Conservation (phyloP, 2,113 vertebrate species). For the Caranx melampygus region DNA sequence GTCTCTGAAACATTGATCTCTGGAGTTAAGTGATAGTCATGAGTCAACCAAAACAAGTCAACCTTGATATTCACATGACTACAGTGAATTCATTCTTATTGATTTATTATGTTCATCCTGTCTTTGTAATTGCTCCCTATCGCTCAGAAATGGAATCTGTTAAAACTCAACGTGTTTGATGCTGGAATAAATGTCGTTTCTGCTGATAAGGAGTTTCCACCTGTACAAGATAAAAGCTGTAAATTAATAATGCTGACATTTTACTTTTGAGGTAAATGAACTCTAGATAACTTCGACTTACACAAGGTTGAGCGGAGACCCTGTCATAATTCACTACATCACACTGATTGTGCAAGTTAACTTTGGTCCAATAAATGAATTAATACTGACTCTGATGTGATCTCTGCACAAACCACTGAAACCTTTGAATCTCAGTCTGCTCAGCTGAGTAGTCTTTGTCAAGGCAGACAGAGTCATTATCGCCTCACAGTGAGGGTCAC, state of each 20-base stretch:
- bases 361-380: constrained; percentile 4
- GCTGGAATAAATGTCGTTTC: not conserved
- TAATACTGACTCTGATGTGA: not conserved
- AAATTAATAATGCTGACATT: constrained; percentile 9
- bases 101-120: not conserved
- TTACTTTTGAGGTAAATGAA: constrained; percentile 21
- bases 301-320: not conserved
- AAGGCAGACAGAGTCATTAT: constrained; percentile 14
- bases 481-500: not conserved
- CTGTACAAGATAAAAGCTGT: constrained; percentile 39
- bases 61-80: not conserved
- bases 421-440: not conserved
- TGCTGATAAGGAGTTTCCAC: constrained; percentile 22
- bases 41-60: not conserved
- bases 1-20: not conserved
- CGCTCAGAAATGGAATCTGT: not conserved
- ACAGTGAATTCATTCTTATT: not conserved
- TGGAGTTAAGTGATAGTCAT: not conserved
- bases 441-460: not conserved
- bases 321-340: not conserved
- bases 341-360: not conserved
- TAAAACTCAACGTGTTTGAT: constrained; percentile 5
- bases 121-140: not conserved
- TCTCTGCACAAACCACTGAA: not conserved
- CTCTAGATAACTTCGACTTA: not conserved